These are phyloP conservation scores for Eupithecia tripunctaria DNA, from an alignment of 2,888 invertebrate species.

Conservation along the genomic window DNA sequence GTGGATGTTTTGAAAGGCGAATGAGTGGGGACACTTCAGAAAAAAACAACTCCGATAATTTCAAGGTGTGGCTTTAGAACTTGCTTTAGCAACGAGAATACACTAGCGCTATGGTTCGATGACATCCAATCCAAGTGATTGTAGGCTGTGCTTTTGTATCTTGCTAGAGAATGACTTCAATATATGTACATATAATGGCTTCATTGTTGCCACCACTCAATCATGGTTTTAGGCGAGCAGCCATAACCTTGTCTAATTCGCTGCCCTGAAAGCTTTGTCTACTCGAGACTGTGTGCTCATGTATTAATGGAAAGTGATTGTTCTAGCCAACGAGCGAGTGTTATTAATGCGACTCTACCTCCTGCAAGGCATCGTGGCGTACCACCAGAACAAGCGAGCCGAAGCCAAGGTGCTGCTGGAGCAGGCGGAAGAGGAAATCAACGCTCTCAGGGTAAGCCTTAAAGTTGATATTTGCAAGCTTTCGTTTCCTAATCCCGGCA, in stretches of 20 bases:
- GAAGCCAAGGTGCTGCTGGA: conserved; percentile 86
- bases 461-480: neutral
- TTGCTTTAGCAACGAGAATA: too few species aligned
- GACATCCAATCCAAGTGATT: too few species aligned
- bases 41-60: too few species aligned
- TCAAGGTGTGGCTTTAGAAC: too few species aligned
- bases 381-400: conserved; percentile 88
- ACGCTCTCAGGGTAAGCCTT: conserved; percentile 76
- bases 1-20: neutral
- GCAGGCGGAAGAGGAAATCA: conserved; percentile 87
- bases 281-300: too few species aligned
- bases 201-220: neutral
- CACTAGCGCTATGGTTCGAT: too few species aligned
- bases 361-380: conserved; percentile 91
- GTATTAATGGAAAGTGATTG: neutral
- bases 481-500: neutral
- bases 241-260: neutral
- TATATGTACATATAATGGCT: too few species aligned
- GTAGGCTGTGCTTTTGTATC: too few species aligned
- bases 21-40: neutral
- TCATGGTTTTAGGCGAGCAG: neutral
- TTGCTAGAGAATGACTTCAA: too few species aligned
- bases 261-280: neutral
- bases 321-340: conserved; percentile 87
- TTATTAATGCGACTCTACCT: conserved; percentile 91